Percentiles rank a stretch among this genome's conserved stretches.
These are phyloP conservation scores for Brachylomia viminalis DNA, from an alignment of 2,888 invertebrate genomes.

Conservation along the genomic window DNA sequence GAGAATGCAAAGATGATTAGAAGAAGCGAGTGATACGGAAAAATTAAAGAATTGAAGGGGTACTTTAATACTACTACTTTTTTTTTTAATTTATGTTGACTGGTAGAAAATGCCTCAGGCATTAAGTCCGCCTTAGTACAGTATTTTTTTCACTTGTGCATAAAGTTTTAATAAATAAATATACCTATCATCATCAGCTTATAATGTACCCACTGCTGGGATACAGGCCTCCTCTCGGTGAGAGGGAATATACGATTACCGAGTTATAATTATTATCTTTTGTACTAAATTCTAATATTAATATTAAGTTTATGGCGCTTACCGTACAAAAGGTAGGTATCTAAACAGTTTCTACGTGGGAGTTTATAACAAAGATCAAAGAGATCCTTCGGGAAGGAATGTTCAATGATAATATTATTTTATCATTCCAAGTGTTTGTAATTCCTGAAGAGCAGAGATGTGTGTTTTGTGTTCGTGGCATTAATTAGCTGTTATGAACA, in stretches of 20 bases:
- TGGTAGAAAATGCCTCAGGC: too few species aligned
- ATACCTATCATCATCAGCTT: too few species aligned
- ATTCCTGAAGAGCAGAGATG: constrained; percentile 22
- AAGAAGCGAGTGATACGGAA: background rate
- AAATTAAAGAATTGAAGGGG: background rate
- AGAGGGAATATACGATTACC: too few species aligned
- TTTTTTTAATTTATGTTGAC: too few species aligned
- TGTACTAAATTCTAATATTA: background rate
- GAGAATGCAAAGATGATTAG: background rate
- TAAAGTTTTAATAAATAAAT: too few species aligned
- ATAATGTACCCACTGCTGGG: too few species aligned
- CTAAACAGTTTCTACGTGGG: constrained; percentile 32
- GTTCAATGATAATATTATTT: constrained; percentile 56
- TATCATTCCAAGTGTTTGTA: constrained; percentile 47
- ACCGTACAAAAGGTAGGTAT: constrained; percentile 27
- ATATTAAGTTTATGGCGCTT: constrained; percentile 1
- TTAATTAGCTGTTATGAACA: constrained; percentile 25
- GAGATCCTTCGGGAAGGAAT: constrained; percentile 46
- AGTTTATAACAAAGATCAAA: constrained; percentile 51
- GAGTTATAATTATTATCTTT: background rate
- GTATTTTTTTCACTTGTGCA: too few species aligned
- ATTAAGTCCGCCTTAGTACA: too few species aligned
- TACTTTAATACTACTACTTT: too few species aligned
- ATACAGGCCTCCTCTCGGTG: too few species aligned
- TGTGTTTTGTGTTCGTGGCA: constrained; percentile 3